Percentiles rank a stretch among this genome's conserved stretches.
Evolutionary conservation across 2,888 invertebrate genomes (phyloP).

Genomic region (Drosophila longiperda): DNA sequence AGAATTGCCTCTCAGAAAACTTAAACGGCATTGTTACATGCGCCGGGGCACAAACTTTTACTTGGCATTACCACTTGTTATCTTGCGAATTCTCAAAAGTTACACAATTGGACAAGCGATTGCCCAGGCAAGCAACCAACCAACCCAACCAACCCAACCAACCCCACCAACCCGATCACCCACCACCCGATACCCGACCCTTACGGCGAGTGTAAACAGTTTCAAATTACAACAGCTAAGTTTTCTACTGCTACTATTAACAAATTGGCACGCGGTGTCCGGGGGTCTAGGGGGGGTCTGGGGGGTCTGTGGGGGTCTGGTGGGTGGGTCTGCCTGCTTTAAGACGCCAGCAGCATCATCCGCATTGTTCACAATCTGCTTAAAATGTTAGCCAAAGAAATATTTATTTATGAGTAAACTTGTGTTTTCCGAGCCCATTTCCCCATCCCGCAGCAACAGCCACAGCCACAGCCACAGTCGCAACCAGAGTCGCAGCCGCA

Average conservation of each 20-base stretch:
- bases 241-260: conserved; percentile 63
- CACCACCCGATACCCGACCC: conserved; percentile 10
- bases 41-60: conserved; percentile 42
- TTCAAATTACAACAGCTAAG: conserved; percentile 67
- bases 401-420: conserved; percentile 76
- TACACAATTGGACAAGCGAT: conserved; percentile 63
- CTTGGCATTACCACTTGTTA: conserved; percentile 53
- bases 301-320: background rate
- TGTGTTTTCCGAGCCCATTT: conserved; percentile 12
- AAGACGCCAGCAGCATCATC: conserved; percentile 39
- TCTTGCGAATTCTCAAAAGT: conserved; percentile 62
- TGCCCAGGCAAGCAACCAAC: conserved; percentile 14
- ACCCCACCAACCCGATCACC: background rate
- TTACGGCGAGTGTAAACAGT: conserved; percentile 68
- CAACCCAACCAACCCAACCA: background rate
- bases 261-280: conserved; percentile 71
- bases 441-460: background rate
- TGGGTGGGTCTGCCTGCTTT: conserved; percentile 22
- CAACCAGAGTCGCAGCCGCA: background rate
- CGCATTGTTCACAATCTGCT: conserved; percentile 54
- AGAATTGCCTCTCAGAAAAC: conserved; percentile 15
- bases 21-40: conserved; percentile 56
- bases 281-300: background rate
- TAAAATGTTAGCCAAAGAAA: conserved; percentile 64
- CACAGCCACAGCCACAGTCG: too few relatives aligned